Base-by-base conservation (phyloP, 2,113 vertebrate genomes). In the Mixornis gularis region DNA sequence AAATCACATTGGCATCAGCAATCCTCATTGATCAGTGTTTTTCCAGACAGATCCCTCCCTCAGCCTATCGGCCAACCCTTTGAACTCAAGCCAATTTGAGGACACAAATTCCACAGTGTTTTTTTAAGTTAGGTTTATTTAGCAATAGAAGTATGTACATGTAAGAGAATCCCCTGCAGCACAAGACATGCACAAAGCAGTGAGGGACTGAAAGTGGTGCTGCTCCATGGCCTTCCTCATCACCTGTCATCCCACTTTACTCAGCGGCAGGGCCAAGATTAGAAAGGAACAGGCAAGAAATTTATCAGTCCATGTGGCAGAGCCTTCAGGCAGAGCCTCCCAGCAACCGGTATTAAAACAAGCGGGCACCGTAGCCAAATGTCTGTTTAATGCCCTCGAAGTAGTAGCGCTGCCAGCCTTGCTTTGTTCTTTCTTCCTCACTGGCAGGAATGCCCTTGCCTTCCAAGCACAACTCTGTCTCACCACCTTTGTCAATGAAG, bases 341-440 rank as follows among this genome's bases (percentile, higher is more conserved):
- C 79, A 63, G 41, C 77, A 64, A 85, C 81, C 4, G 1, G 68
- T 84, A 93, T 98, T 98, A 99, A 96, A 98, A 98, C 84, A 99
- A 98, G 77, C 98, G 97, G 26, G 98, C 98, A 0, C 99, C 98
- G 15, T 98, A 99, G 89, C 99, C 98, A 93, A 99, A 99, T 19
- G 98, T 99, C 98, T 99, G 98, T 97, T 98, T 99, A 94, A 99
- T 99, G 97, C 98, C 98, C 91, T 98, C 98, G 4, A 99, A 99
- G 96, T 99, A 99, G 92, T 99, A 99, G 87, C 98, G 97, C 93
- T 97, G 98, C 99, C 99, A 99, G 79, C 99, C 99, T 96, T 99
- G 98, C 92, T 97, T 97, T 76, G 98, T 99, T 92, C 98, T 95
- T 86, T 99, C 98, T 82, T 99, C 98, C 96, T 99, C 98, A 0